Evolutionary conservation across 2,888 invertebrate genomes (phyloP).

Genomic region (Chloroclystis v-ata): DNA sequence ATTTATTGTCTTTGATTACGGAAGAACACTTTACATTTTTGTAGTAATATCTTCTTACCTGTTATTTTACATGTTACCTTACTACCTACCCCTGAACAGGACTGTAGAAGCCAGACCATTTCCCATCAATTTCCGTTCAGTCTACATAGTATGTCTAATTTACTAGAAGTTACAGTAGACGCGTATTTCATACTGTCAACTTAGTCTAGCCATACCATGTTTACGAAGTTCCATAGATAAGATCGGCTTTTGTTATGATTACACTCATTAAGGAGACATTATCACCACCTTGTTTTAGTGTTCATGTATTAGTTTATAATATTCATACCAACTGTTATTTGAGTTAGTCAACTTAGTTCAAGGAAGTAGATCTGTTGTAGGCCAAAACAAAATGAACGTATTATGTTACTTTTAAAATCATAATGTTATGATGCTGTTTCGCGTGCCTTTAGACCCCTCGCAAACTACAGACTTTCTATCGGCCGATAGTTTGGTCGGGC

Average conservation of each 20-base stretch:
- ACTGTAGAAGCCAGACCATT: not conserved
- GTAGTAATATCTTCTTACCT: not conserved
- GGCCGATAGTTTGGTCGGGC: too few relatives aligned
- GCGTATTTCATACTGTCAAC: slow-evolving; percentile 28
- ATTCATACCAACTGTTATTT: too few relatives aligned
- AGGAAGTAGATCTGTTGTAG: too few relatives aligned
- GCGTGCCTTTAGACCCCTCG: too few relatives aligned
- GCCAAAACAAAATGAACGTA: too few relatives aligned
- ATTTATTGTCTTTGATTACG: too few relatives aligned
- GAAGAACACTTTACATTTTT: too few relatives aligned
- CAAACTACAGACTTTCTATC: too few relatives aligned
- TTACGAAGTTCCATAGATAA: slow-evolving; percentile 23
- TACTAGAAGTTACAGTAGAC: slow-evolving; percentile 19
- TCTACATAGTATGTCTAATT: slow-evolving; percentile 14
- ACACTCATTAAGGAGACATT: not conserved
- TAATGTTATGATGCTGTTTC: too few relatives aligned
- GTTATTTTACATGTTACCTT: not conserved
- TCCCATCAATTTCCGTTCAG: slow-evolving; percentile 6
- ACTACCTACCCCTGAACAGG: too few relatives aligned
- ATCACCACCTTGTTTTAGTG: not conserved
- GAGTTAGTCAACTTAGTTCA: too few relatives aligned
- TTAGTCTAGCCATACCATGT: slow-evolving; percentile 25
- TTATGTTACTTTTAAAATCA: too few relatives aligned
- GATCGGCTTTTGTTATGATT: slow-evolving; percentile 26
- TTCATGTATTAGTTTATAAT: not conserved